Evolutionary conservation across 2,888 invertebrate genomes (phyloP).

Genomic region (Nudaria mundana): DNA sequence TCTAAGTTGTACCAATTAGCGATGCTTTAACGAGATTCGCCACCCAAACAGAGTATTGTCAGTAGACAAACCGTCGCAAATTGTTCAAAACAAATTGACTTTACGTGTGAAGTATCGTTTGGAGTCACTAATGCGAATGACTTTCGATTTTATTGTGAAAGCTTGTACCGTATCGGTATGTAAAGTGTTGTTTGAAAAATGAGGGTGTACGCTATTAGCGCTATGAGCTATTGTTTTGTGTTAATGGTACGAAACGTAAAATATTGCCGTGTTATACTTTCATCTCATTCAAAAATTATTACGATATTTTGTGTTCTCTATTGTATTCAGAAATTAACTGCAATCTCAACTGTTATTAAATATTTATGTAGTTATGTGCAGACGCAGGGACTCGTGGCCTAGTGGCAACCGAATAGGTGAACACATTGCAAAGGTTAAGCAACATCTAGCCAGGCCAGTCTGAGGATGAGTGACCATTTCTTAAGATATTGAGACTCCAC

Average conservation of each 20-base stretch:
- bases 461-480: too few relatives aligned
- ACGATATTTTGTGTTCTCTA: background rate
- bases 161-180: conserved; percentile 26
- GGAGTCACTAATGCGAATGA: conserved; percentile 39
- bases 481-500: too few relatives aligned
- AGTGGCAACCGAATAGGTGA: too few relatives aligned
- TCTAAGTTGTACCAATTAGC: background rate
- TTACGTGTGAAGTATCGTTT: conserved; percentile 38
- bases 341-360: too few relatives aligned
- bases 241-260: conserved; percentile 6
- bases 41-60: too few relatives aligned
- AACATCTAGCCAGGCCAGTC: too few relatives aligned
- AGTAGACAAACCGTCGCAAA: conserved; percentile 36
- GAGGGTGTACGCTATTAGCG: conserved; percentile 9
- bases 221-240: conserved; percentile 14
- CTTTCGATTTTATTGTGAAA: conserved; percentile 52
- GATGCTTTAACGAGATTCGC: background rate
- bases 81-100: conserved; percentile 36
- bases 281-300: background rate
- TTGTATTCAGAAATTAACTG: background rate
- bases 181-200: conserved; percentile 21
- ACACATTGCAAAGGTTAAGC: too few relatives aligned
- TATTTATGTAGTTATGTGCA: too few relatives aligned
- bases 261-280: conserved; percentile 3
- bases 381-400: too few relatives aligned